Conservation (phyloP, 2,888 invertebrate genomes). For the Nephrotoma guestfalica region DNA sequence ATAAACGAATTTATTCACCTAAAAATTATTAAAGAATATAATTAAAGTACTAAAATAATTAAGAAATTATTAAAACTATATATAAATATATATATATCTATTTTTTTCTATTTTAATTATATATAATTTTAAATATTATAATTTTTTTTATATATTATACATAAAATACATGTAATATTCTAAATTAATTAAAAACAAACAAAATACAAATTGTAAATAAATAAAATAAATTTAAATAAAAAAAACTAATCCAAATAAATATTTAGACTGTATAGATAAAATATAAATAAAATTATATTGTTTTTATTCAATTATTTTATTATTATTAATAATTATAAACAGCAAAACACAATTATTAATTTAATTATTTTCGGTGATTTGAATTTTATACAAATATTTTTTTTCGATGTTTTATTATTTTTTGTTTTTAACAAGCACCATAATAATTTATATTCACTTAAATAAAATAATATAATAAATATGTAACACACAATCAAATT, state of each 20-base stretch:
- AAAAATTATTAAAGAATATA: not conserved
- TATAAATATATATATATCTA: not conserved
- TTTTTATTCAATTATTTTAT: not conserved
- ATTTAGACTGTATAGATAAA: not conserved
- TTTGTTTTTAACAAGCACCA: not conserved
- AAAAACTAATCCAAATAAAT: not conserved
- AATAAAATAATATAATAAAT: not conserved
- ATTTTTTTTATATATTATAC: not conserved
- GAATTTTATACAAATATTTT: not conserved
- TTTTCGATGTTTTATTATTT: not conserved
- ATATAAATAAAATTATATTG: not conserved
- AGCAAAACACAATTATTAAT: not conserved
- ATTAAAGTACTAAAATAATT: not conserved
- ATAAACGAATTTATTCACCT: not conserved
- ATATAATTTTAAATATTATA: not conserved
- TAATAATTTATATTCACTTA: not conserved
- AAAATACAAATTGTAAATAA: not conserved
- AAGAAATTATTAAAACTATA: not conserved
- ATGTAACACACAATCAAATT: not conserved
- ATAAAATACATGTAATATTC: not conserved
- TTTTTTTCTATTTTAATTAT: not conserved
- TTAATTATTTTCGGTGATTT: not conserved
- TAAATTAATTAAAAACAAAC: not conserved
- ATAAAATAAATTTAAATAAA: not conserved
- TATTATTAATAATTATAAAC: not conserved